A percentile compares a stretch with the other conserved stretches of the same genome.
Conservation (phyloP, 2,888 invertebrate genomes). For the Parapristionchus giblindavisi region DNA sequence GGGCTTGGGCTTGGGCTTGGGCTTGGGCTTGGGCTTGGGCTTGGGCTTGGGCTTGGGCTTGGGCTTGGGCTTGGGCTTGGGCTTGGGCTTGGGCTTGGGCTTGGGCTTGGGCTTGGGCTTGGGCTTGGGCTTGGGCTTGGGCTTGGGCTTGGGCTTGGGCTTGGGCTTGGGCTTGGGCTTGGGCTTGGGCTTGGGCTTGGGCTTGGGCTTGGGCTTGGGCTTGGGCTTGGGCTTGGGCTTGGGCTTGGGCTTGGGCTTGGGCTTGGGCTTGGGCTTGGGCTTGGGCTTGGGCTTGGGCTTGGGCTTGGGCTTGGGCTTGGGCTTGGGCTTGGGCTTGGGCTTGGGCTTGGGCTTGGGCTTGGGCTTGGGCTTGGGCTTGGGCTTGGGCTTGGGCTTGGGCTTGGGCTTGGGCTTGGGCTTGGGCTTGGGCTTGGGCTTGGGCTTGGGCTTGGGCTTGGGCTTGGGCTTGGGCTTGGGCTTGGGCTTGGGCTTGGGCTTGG, state of each 20-base stretch:
- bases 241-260: conserved; percentile 42
- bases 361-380: conserved; percentile 40
- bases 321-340: conserved; percentile 38
- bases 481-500: conserved; percentile 38
- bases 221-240: conserved; percentile 43
- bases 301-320: conserved; percentile 38
- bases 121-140: conserved; percentile 38
- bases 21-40: conserved; percentile 43
- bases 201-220: conserved; percentile 43
- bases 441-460: conserved; percentile 39
- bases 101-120: conserved; percentile 39
- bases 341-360: conserved; percentile 39
- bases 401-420: conserved; percentile 38
- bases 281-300: conserved; percentile 40
- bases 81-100: conserved; percentile 40
- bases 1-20: conserved; percentile 43
- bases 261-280: conserved; percentile 39
- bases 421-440: conserved; percentile 39
- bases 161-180: conserved; percentile 38
- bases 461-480: conserved; percentile 40
- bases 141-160: conserved; percentile 39
- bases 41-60: conserved; percentile 43
- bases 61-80: conserved; percentile 38
- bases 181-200: conserved; percentile 42
- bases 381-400: conserved; percentile 39